phyloP scores from a whole-genome alignment of 2,113 vertebrate species.

The Sula dactylatra region DNA sequence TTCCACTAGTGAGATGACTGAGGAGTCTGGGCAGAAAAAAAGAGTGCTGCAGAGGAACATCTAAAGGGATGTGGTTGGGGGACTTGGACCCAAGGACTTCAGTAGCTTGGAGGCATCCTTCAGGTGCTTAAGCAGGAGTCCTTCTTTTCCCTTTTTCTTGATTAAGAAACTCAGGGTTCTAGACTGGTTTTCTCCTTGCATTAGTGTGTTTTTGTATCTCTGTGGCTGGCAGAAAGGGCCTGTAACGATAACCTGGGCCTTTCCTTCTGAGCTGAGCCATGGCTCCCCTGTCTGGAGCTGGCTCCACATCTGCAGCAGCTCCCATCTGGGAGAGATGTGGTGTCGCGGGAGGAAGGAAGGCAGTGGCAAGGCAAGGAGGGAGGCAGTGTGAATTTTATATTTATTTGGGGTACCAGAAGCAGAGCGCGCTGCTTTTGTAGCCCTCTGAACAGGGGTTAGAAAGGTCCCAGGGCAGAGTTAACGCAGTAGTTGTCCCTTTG shows the following conservation, averaged over 20 bases:
- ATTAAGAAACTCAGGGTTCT: background rate
- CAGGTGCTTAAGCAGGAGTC: background rate
- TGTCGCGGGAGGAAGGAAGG: background rate
- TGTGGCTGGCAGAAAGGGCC: background rate
- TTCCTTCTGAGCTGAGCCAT: background rate
- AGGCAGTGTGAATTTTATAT: background rate
- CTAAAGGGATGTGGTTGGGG: background rate
- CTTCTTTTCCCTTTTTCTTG: background rate
- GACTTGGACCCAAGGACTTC: background rate
- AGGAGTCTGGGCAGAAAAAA: background rate
- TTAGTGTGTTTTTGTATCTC: background rate
- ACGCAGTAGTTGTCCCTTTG: background rate
- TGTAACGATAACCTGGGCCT: background rate
- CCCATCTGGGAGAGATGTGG: background rate
- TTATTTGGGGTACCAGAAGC: background rate
- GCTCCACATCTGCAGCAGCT: background rate
- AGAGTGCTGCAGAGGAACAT: background rate
- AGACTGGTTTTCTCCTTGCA: background rate
- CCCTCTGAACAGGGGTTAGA: background rate
- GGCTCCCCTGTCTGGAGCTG: background rate
- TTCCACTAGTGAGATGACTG: constrained; percentile 3
- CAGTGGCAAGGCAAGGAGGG: background rate
- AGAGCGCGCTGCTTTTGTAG: background rate
- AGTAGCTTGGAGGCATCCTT: background rate
- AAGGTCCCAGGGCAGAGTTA: background rate